Evolutionary conservation across 2,888 invertebrate genomes (phyloP).

Genomic region (Chydorus sphaericus): DNA sequence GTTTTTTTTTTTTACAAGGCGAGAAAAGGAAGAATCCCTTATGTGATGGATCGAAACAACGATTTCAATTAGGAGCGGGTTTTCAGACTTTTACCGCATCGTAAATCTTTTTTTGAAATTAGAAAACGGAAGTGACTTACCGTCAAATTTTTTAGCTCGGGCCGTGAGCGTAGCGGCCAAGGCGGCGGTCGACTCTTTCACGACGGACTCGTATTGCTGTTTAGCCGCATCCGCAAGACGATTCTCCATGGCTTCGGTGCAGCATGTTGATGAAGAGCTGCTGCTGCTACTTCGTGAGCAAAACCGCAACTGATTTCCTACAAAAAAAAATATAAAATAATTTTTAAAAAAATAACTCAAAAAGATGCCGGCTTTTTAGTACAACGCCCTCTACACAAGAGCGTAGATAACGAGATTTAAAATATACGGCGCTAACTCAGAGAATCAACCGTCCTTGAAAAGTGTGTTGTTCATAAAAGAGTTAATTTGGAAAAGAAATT

Average conservation of each 20-base stretch:
- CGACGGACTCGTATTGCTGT: conserved; percentile 54
- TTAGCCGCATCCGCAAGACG: conserved; percentile 53
- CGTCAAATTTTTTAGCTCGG: conserved; percentile 69
- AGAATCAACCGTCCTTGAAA: too few species aligned
- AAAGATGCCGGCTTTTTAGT: neutral
- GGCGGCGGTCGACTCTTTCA: conserved; percentile 58
- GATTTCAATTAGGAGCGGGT: too few species aligned
- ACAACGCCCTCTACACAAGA: neutral
- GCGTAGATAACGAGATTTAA: conserved; percentile 5
- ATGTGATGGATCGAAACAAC: too few species aligned
- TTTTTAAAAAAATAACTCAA: neutral
- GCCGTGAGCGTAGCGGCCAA: conserved; percentile 57
- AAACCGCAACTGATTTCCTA: conserved; percentile 35
- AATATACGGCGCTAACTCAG: too few species aligned
- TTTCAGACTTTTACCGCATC: too few species aligned
- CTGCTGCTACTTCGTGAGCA: conserved; percentile 21
- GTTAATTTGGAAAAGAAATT: too few species aligned
- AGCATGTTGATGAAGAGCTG: conserved; percentile 39
- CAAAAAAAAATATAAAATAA: conserved; percentile 28
- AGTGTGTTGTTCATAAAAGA: too few species aligned
- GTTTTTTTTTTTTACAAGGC: too few species aligned
- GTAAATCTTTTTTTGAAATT: too few species aligned
- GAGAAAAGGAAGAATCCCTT: too few species aligned
- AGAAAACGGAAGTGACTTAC: conserved; percentile 39
- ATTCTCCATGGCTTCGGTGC: conserved; percentile 48